phyloP scores from a whole-genome alignment of 1,140 invertebrate genomes.

The Sarcophaga peregrina region DNA sequence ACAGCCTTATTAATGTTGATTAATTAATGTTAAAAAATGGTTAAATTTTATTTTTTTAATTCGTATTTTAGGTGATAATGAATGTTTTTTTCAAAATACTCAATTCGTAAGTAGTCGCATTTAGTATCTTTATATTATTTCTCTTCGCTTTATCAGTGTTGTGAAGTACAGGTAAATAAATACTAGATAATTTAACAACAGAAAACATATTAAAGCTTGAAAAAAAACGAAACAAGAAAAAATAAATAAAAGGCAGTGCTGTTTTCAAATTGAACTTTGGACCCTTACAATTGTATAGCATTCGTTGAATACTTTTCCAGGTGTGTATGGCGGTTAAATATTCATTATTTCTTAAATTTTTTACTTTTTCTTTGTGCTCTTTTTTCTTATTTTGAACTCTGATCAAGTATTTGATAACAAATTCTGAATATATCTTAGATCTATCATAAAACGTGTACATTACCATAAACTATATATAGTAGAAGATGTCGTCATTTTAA shows the following conservation, averaged over 20 bases:
- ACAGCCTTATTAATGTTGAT: background rate
- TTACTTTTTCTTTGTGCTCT: background rate
- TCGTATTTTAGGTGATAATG: background rate
- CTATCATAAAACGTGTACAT: no score
- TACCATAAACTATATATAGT: no score
- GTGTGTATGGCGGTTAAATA: background rate
- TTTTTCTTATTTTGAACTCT: no score
- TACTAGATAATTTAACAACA: background rate
- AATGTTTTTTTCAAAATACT: background rate
- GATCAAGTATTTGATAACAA: no score
- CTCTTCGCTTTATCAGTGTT: background rate
- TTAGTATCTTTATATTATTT: background rate
- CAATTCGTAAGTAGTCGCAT: background rate
- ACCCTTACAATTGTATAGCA: background rate
- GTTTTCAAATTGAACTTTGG: background rate
- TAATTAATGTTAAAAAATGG: constrained; percentile 10
- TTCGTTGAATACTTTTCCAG: background rate
- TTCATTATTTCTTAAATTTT: background rate
- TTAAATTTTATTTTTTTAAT: background rate
- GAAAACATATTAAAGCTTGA: no score
- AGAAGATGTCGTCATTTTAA: no score
- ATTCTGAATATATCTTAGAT: no score
- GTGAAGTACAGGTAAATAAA: background rate
- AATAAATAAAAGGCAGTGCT: background rate
- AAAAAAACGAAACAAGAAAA: no score